These are phyloP conservation scores for Sisyra terminalis DNA, from an alignment of 2,888 invertebrate genomes.

Conservation along the genomic window DNA sequence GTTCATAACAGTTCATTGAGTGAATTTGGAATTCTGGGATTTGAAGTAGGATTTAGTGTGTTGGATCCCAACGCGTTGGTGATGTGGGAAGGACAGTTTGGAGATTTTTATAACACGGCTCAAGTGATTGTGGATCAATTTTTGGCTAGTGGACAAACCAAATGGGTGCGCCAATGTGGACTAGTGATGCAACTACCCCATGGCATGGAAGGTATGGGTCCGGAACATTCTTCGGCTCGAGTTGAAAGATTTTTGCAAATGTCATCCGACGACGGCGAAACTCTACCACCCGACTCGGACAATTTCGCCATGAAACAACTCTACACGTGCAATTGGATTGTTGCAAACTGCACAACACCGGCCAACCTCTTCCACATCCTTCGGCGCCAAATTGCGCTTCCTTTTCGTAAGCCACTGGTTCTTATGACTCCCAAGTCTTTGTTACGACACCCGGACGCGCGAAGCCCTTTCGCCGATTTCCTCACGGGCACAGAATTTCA, in stretches of 20 bases:
- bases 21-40: conserved; percentile 84
- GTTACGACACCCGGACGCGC: conserved; percentile 87
- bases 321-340: conserved; percentile 95
- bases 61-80: conserved; percentile 96
- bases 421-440: conserved; percentile 96
- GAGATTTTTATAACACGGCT: conserved; percentile 96
- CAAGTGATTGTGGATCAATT: conserved; percentile 95
- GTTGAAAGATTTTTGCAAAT: conserved; percentile 88
- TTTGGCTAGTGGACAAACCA: conserved; percentile 85
- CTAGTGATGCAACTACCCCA: conserved; percentile 91
- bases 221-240: conserved; percentile 87
- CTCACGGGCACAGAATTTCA: conserved; percentile 63
- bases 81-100: conserved; percentile 98
- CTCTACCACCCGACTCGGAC: conserved; percentile 81
- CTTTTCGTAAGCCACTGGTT: conserved; percentile 96
- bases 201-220: conserved; percentile 98
- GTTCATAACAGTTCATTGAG: conserved; percentile 98
- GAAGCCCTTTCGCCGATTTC: conserved; percentile 91
- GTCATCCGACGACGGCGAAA: conserved; percentile 93
- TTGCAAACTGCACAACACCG: conserved; percentile 90
- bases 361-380: conserved; percentile 95
- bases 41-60: conserved; percentile 96
- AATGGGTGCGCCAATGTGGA: conserved; percentile 97
- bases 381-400: conserved; percentile 86
- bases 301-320: conserved; percentile 88